Evolutionary conservation across 2,113 vertebrate genomes (phyloP), one percentile per base, ranked within the genome.

Genomic region (Menidia beryllina): DNA sequence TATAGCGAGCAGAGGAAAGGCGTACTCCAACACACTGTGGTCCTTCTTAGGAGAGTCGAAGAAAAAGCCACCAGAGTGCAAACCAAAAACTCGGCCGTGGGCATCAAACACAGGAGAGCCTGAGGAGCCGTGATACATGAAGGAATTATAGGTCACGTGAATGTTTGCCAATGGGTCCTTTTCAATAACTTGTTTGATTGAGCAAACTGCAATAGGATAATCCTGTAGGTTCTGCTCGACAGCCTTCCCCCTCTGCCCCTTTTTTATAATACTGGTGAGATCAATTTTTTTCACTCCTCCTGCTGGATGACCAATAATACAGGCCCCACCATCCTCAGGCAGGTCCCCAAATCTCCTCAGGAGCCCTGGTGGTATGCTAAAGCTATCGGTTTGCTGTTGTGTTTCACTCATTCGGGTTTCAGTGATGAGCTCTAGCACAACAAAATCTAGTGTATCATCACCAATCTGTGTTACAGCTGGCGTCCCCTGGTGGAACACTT

Each of bases 191-290:
- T 70, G 0, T 2, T 0, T 20, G 2, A 75, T 8, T 15, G 3
- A 7, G 0, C 0, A 1, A 15, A 63, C 0, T 4, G 0, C 10
- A 1, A 68, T 47, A 1, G 0, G 0, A 5, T 0, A 0, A 0
- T 57, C 4, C 17, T 5, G 50, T 10, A 77, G 10, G 3, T 69
- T 12, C 17, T 30, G 6, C 0, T 2, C 0, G 2, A 59, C 23
- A 43, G 66, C 54, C 49, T 47, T 0, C 0, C 0, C 0, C 5
- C 75, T 20, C 1, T 26, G 9, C 7, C 53, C 25, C 23, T 24
- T 75, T 57, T 65, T 48, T 39, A 82, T 84, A 50, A 86, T 4
- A 55, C 64, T 70, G 0, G 24, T 81, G 0, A 43, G 56, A 63
- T 84, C 72, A 1, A 81, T 48, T 25, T 56, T 17, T 36, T 68